A percentile compares a stretch with the other conserved stretches of the same genome.
Conservation (phyloP, 2,888 invertebrate species). For the Halictus quadricinctus region DNA sequence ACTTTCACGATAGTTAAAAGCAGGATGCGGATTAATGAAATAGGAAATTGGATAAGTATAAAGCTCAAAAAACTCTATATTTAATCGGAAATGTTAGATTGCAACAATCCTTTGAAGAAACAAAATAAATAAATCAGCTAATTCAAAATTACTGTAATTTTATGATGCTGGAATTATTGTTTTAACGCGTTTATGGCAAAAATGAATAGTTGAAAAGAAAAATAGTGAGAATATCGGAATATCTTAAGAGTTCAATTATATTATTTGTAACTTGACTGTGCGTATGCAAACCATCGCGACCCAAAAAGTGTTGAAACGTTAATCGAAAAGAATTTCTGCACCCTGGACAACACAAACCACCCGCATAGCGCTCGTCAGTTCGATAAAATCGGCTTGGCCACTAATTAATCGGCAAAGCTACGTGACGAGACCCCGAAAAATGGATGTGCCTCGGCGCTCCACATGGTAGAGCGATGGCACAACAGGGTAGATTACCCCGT, state of each 20-base stretch:
- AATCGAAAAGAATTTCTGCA: background rate
- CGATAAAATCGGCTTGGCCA: background rate
- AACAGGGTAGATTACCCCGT: conserved; percentile 19
- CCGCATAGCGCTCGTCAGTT: background rate
- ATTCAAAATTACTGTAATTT: no score
- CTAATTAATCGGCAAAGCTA: conserved; percentile 5
- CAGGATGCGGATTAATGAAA: background rate
- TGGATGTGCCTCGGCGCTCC: background rate
- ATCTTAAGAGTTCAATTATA: no score
- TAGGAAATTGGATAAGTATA: background rate
- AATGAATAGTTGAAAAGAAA: no score
- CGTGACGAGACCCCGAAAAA: background rate
- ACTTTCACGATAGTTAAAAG: background rate
- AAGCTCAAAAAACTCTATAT: background rate
- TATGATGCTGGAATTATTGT: no score
- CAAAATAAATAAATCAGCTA: no score
- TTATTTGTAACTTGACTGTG: no score
- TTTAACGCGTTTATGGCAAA: no score
- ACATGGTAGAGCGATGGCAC: background rate
- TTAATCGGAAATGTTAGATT: background rate
- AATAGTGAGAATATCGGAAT: no score
- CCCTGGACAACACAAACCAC: background rate
- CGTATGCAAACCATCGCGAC: no score
- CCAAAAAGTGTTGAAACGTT: no score
- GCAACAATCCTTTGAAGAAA: no score